Evolutionary conservation across 2,888 invertebrate species (phyloP), one percentile per base, ranked within the genome.

Genomic region (Drosophila tanythrix): DNA sequence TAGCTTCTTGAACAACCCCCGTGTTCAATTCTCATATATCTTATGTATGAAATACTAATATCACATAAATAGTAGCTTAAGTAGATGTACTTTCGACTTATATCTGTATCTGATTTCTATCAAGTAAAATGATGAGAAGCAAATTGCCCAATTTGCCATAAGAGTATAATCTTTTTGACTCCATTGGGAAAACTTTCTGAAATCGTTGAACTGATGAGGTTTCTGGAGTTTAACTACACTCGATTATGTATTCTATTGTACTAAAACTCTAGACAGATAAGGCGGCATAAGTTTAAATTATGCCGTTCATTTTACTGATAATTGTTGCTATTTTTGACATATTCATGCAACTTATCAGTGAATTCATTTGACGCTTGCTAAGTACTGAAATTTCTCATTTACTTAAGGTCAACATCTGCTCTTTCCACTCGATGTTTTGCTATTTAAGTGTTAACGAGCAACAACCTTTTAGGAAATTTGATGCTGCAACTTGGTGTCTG

Each of bases 391-490:
- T 27, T 55, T 36, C 27, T 18, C 11, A 48, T n/a, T 35, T 33
- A 21, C 1, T 46, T 40, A 36, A 18, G 8, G 46, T 36, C 56
- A 51, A 33, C 6, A 8, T 35, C 13, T 18, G 5, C 5, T 2
- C 10, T 8, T 7, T 33, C 1, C 33, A 7, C 18, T 29, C 13
- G 21, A 25, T 55, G 27, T 65, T 63, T 40, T 56, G 58, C 27
- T 31, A 13, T 33, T 50, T 25, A 48, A 74, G 52, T 62, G 57
- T 46, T 33, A 65, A 51, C 38, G 38, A 53, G 50, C 29, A 21
- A 52, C 43, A 31, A 59, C 52, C 50, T 53, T 48, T 56, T 3
- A 5, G 2, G 70, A 58, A 82, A 83, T 67, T 31, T 40, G 78
- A 83, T 59, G 61, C 83, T 36, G 27, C 60, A 43, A 55, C 50